A percentile compares a stretch with the other conserved stretches of the same genome.
These are phyloP conservation scores for Pocillopora grandis DNA, from an alignment of 92 coral and sea anemone species.

Conservation along the genomic window DNA sequence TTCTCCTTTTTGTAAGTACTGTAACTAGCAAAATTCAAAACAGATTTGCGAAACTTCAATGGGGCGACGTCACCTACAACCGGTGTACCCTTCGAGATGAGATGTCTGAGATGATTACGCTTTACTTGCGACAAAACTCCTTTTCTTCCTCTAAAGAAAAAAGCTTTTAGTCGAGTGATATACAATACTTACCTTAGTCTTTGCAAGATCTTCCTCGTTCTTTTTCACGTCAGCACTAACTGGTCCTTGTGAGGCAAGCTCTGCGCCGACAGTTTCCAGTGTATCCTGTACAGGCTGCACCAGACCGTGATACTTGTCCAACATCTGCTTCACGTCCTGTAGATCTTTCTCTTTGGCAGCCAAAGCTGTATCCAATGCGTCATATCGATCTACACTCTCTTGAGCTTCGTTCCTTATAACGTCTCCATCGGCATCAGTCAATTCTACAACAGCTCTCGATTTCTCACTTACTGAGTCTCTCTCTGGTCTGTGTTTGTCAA, in stretches of 20 bases:
- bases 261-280: slow-evolving; percentile 65
- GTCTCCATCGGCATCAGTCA: slow-evolving; percentile 78
- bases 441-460: slow-evolving; percentile 64
- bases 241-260: slow-evolving; percentile 63
- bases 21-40: no score
- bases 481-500: slow-evolving; percentile 76
- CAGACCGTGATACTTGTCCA: slow-evolving; percentile 58
- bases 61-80: no score
- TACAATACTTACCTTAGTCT: slow-evolving; percentile 61
- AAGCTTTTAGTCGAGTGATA: no score
- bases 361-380: slow-evolving; percentile 68
- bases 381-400: slow-evolving; percentile 82
- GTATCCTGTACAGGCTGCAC: slow-evolving; percentile 72
- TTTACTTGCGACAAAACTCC: no score
- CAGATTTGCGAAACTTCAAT: no score
- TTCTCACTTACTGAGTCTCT: slow-evolving; percentile 77
- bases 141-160: no score
- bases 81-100: no score
- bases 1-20: no score
- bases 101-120: no score
- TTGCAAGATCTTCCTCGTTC: slow-evolving; percentile 80
- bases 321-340: slow-evolving; percentile 52
- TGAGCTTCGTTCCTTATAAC: slow-evolving; percentile 66
- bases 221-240: slow-evolving; percentile 80
- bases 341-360: slow-evolving; percentile 63